phyloP scores from a whole-genome alignment of 2,113 vertebrate species.

The Pleuronectes platessa region DNA sequence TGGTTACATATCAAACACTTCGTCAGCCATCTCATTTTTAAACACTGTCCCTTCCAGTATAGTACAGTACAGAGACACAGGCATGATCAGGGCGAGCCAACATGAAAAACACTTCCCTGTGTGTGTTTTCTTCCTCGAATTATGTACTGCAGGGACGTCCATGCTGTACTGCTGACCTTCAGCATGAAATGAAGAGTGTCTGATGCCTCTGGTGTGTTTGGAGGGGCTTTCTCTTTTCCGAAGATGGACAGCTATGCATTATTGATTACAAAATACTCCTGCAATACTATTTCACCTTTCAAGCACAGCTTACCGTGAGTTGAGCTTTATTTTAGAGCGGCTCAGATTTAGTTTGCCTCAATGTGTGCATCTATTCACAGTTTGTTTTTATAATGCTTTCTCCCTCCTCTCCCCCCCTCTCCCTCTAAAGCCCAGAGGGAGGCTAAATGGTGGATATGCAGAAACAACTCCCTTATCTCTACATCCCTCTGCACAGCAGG shows the following conservation, averaged over 20 bases:
- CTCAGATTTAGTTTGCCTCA: constrained; percentile 37
- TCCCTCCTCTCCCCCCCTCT: background rate
- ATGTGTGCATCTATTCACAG: constrained; percentile 22
- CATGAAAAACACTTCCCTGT: background rate
- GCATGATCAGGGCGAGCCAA: background rate
- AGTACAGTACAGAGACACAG: background rate
- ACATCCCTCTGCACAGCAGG: constrained; percentile 38
- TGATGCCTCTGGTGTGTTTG: constrained; percentile 77
- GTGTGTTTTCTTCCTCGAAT: constrained; percentile 34
- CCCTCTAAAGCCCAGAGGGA: constrained; percentile 46
- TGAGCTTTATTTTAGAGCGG: constrained; percentile 47
- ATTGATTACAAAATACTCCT: constrained; percentile 82
- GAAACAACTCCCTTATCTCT: constrained; percentile 54
- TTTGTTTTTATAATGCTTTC: constrained; percentile 33
- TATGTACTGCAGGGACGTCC: constrained; percentile 55
- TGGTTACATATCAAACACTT: background rate
- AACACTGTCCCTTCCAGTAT: background rate
- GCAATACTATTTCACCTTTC: constrained; percentile 76
- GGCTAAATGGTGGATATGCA: constrained; percentile 57
- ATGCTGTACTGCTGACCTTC: constrained; percentile 75
- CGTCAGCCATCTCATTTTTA: background rate
- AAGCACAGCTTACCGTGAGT: constrained; percentile 53
- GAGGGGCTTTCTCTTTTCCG: constrained; percentile 74
- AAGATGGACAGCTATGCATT: constrained; percentile 81
- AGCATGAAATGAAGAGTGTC: constrained; percentile 77